Evolutionary conservation across 2,797 vertebrate genomes (phyloP).

Genomic region (Sebastes hopkinsi): DNA sequence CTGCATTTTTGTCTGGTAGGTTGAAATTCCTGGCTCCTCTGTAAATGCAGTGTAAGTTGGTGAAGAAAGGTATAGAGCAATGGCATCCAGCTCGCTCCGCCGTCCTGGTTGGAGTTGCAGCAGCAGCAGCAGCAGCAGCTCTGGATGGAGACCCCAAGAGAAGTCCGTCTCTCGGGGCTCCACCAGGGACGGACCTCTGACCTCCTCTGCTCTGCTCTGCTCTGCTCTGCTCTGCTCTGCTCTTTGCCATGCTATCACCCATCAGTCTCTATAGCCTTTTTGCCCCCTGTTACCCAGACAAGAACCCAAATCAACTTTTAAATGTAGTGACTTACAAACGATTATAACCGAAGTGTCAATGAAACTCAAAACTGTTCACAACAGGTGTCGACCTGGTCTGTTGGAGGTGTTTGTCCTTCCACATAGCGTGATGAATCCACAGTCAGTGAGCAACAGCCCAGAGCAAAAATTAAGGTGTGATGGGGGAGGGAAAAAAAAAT

Average conservation of each 20-base stretch:
- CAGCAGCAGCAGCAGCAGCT: not conserved
- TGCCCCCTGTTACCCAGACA: not conserved
- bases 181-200: not conserved
- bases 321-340: not conserved
- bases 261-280: not conserved
- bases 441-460: slow-evolving; percentile 53
- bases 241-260: not conserved
- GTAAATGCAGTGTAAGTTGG: not conserved
- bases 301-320: not conserved
- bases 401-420: slow-evolving; percentile 1
- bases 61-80: not conserved
- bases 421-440: slow-evolving; percentile 51
- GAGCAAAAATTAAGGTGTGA: slow-evolving; percentile 40
- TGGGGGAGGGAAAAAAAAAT: slow-evolving; percentile 30
- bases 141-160: slow-evolving; percentile 1
- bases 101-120: not conserved
- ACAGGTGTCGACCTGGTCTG: not conserved
- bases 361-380: not conserved
- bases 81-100: not conserved
- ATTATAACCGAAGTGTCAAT: not conserved
- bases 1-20: not conserved
- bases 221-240: not conserved
- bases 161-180: not conserved
- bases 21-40: not conserved
- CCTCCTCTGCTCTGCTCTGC: not conserved